These are phyloP conservation scores for Avahi laniger DNA, from an alignment of 2,797 vertebrate genomes.

Conservation along the genomic window DNA sequence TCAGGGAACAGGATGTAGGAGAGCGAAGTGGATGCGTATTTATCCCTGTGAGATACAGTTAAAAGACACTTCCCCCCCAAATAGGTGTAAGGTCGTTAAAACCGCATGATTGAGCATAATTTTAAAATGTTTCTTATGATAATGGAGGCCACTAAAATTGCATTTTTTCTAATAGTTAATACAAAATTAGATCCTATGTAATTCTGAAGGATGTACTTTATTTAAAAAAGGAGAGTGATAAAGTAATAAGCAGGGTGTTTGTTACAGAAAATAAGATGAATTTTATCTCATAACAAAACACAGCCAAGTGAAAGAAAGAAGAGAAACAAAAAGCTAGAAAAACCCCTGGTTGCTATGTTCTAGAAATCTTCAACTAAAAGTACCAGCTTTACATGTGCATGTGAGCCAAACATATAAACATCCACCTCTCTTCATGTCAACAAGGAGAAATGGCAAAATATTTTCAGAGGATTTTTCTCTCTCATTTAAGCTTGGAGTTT, in stretches of 20 bases:
- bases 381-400: not conserved
- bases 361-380: slow-evolving; percentile 14
- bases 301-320: slow-evolving; percentile 18
- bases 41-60: not conserved
- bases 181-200: not conserved
- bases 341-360: slow-evolving; percentile 7
- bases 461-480: slow-evolving; percentile 39
- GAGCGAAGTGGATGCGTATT: slow-evolving; percentile 43
- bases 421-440: not conserved
- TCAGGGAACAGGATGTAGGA: slow-evolving; percentile 65
- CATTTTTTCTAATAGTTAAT: slow-evolving; percentile 4
- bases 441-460: slow-evolving; percentile 52
- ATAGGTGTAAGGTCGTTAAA: slow-evolving; percentile 53
- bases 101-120: not conserved
- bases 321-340: slow-evolving; percentile 4
- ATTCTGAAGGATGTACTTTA: slow-evolving; percentile 41
- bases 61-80: slow-evolving; percentile 34
- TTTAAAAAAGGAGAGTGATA: not conserved
- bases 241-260: slow-evolving; percentile 35
- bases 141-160: not conserved
- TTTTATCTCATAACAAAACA: not conserved
- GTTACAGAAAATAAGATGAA: not conserved
- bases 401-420: slow-evolving; percentile 7
- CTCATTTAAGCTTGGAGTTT: slow-evolving; percentile 36
- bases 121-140: slow-evolving; percentile 36